Evolutionary conservation across 2,797 vertebrate genomes (phyloP), one percentile per base, ranked within the genome.

Genomic region (Lithobates pipiens): DNA sequence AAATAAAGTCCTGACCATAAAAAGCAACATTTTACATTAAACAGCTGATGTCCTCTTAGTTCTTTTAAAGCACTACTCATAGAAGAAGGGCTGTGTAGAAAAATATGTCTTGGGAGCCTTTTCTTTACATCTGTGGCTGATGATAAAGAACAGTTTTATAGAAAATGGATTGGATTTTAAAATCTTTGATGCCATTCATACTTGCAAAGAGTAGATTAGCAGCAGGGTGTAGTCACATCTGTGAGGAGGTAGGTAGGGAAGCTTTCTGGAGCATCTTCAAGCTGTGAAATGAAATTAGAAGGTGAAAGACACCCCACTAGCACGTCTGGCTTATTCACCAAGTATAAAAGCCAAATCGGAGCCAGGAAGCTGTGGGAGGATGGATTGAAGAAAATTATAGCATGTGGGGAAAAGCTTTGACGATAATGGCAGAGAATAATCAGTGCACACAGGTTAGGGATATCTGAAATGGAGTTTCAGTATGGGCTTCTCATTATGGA

Each of bases 261-360:
- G 70, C 80, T 82, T 73, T 82, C 69, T 73, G 70, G 13, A 82
- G 34, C 13, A 61, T 18, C 80, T 65, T 44, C 80, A 73, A 42
- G 54, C 80, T 74, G 80, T 82, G 80, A 82, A 61, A 65, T 63
- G 80, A 73, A 82, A 65, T 82, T 82, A 82, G 70, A 3, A 82
- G 80, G 70, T 73, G 80, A 63, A 72, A 82, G 70, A 42, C 34
- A 57, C 54, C 80, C 80, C 23, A 8, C 70, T 21, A 69, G 50
- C n/a, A 82, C 18, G 79, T 74, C 70, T 73, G 54, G 54, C 54
- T 72, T 57, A 72, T 72, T 81, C 34, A 27, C 7, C 61, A 39
- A 13, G 3, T 82, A 73, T 32, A 82, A 74, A 82, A 23, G 69
- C 34, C 46, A 42, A 29, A 42, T 23, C 29, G n/a, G 16, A 29